phyloP scores from a whole-genome alignment of 2,797 vertebrate genomes.

The Thunnus albacares region DNA sequence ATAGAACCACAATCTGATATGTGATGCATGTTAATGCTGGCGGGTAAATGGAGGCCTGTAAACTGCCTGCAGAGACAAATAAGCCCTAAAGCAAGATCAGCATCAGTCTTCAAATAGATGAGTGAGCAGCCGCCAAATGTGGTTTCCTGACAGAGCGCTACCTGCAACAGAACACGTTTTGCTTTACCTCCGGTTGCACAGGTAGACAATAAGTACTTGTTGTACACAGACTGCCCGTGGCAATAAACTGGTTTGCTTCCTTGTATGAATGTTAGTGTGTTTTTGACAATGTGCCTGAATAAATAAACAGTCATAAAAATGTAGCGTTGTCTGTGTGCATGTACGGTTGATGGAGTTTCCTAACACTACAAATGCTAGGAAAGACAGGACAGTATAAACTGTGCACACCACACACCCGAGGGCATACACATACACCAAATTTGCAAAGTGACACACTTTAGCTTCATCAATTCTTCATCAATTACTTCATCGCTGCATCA shows the following conservation, averaged over 20 bases:
- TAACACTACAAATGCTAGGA: constrained; percentile 10
- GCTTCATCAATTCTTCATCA: constrained; percentile 64
- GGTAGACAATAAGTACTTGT: not conserved
- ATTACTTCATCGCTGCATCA: constrained; percentile 29
- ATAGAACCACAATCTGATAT: constrained; percentile 12
- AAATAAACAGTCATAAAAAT: constrained; percentile 13
- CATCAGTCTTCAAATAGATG: constrained; percentile 14
- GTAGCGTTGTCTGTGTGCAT: too few relatives aligned
- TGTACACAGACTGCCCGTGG: not conserved
- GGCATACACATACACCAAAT: constrained; percentile 32
- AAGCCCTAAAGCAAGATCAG: constrained; percentile 36
- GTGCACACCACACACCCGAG: constrained; percentile 11
- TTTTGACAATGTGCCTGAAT: constrained; percentile 5
- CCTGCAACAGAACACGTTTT: constrained; percentile 20
- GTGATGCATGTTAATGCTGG: constrained; percentile 39
- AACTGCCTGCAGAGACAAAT: constrained; percentile 24
- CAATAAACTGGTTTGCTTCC: constrained; percentile 14
- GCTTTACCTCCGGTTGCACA: constrained; percentile 6
- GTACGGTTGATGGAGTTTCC: constrained; percentile 10
- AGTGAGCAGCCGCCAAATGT: not conserved
- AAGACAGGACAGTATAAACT: constrained; percentile 26
- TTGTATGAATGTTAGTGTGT: constrained; percentile 13
- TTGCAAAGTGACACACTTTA: constrained; percentile 55
- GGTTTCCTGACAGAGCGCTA: constrained; percentile 22
- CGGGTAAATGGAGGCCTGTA: not conserved